phyloP scores from a whole-genome alignment of 2,797 vertebrate species.

The Delichon dasypus region DNA sequence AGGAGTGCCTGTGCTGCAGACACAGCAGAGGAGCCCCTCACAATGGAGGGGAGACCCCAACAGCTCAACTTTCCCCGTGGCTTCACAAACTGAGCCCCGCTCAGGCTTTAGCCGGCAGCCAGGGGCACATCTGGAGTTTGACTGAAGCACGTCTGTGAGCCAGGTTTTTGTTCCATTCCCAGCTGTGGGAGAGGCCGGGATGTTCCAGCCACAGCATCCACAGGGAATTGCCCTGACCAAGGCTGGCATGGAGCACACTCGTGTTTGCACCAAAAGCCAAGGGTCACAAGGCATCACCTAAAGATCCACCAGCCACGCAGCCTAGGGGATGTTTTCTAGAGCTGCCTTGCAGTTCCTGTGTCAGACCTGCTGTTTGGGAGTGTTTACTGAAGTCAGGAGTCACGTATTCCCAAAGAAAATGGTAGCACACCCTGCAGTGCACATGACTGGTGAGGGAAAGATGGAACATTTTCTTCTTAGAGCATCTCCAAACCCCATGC shows the following conservation, averaged over 20 bases:
- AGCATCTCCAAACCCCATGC: neutral
- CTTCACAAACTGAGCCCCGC: neutral
- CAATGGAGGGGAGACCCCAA: neutral
- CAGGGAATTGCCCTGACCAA: neutral
- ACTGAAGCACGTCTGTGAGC: neutral
- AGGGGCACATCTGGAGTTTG: neutral
- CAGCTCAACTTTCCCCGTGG: accelerated
- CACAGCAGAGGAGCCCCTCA: neutral
- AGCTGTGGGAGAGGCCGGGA: neutral
- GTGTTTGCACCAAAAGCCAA: neutral
- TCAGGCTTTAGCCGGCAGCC: neutral
- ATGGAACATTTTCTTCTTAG: neutral
- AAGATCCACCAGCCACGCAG: neutral
- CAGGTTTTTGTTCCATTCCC: neutral
- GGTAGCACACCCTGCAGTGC: neutral
- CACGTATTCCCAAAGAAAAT: neutral
- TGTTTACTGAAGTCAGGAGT: neutral
- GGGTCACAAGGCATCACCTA: neutral
- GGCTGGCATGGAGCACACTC: neutral
- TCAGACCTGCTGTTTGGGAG: neutral
- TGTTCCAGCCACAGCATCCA: neutral
- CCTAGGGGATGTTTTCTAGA: neutral
- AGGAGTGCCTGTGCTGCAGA: neutral
- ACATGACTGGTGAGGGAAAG: neutral
- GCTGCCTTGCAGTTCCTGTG: neutral